phyloP scores from a whole-genome alignment of 2,797 vertebrate genomes.

The Phylloscopus collybita region DNA sequence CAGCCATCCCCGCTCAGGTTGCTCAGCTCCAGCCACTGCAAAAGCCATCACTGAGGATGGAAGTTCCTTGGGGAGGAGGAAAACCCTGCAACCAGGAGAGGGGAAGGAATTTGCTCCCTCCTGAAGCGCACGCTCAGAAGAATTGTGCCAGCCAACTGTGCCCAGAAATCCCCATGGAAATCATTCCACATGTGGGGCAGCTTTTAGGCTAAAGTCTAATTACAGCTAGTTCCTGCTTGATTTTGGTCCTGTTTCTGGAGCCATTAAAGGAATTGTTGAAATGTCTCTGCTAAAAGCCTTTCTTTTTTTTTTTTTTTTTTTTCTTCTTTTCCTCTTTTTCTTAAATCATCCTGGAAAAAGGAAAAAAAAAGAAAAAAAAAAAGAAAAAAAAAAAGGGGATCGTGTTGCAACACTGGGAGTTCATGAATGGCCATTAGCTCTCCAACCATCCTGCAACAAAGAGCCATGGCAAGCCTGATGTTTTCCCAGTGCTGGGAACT shows the following conservation, averaged over 20 bases:
- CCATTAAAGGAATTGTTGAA: not conserved
- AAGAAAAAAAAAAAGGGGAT: not conserved
- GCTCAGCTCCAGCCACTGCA: not conserved
- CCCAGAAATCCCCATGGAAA: not conserved
- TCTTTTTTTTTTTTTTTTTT: not conserved
- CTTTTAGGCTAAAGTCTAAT: slow-evolving; percentile 32
- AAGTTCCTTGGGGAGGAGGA: not conserved
- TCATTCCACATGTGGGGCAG: not conserved
- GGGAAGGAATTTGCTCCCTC: slow-evolving; percentile 20
- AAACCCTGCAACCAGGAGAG: not conserved
- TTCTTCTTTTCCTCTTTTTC: not conserved
- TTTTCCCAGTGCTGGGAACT: slow-evolving; percentile 4
- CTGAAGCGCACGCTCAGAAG: not conserved
- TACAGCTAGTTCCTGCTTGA: slow-evolving; percentile 31
- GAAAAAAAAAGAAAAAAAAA: not conserved
- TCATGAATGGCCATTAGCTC: slow-evolving; percentile 36
- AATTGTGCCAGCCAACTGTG: not conserved
- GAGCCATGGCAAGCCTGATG: not conserved
- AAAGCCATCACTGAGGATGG: not conserved
- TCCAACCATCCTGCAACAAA: not conserved
- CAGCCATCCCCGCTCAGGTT: fast-evolving
- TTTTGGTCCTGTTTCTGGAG: slow-evolving; percentile 12
- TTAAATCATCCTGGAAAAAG: not conserved
- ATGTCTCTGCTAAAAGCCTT: slow-evolving; percentile 3
- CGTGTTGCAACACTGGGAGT: not conserved